Base-by-base conservation (phyloP, 2,797 vertebrate genomes). In the Petrocephalus schoutedeni region DNA sequence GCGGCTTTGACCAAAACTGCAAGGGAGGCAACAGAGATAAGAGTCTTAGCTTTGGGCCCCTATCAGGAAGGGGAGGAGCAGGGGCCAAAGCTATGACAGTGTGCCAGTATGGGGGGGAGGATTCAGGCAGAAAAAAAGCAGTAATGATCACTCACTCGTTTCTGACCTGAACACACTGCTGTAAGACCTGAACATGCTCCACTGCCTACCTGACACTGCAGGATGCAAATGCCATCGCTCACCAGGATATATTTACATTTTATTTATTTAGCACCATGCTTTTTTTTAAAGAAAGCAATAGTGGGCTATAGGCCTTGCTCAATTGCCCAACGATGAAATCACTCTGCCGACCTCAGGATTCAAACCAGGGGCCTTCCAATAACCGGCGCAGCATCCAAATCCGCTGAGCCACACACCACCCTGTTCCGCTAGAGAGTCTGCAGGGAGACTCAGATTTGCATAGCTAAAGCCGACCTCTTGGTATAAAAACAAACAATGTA, bases 11-110 rank as follows among this genome's bases (percentile, higher is more conserved):
- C 53, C 85, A 83, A 87, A 64, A 90, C 88, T 88, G 88, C 84
- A 45, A 87, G 57, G 87, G 53, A 87, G 85, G 54, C 85, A 61
- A 58, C 64, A 57, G 49, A 85, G 87, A 56, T 87, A 86, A 85
- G 8, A 1, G 80, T 85, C 82, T 88, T 53, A 82, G 57, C 5
- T 56, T 67, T 21, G n/a, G 74, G 49, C 77, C 21, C 19, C 41
- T 2, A 51, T 64, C 77, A 51, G 77, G n/a, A 57, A 49, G 16
- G 16, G 6, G 2, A 84, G 67, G 53, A 2, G 86, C 82, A 88
- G 88, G 88, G 57, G 49, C 59, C 87, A 91, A 89, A 85, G 87
- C 90, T 93, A 57, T 93, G 92, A 93, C 92, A 87, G 89, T 91
- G 89, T 92, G 92, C 90, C 92, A 92, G 91, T 88, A 87, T 90